A percentile compares a stretch with the other conserved stretches of the same genome.
Conservation (phyloP, 2,797 vertebrate genomes). For the Urosaurus nigricauda region DNA sequence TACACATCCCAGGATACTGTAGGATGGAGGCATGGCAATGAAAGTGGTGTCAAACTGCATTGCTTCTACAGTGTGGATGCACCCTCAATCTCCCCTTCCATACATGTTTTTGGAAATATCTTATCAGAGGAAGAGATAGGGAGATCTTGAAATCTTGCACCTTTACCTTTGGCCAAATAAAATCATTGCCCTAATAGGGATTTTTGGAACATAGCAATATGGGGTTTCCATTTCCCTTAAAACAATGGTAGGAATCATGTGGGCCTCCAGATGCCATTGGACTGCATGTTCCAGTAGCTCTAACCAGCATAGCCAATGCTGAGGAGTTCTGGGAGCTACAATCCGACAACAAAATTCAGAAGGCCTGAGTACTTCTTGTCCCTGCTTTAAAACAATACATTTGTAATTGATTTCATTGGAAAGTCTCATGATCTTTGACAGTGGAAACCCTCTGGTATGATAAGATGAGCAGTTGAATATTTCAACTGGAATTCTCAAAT, state of each 20-base stretch:
- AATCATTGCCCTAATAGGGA: not conserved
- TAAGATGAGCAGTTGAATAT: not conserved
- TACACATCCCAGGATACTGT: no score
- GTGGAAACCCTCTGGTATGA: not conserved
- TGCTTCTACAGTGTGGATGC: no score
- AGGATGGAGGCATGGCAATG: no score
- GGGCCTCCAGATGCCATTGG: no score
- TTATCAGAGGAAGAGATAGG: not conserved
- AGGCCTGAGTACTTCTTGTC: no score
- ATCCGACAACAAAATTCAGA: no score
- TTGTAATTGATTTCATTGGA: not conserved
- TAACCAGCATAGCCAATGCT: no score
- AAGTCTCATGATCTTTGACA: not conserved
- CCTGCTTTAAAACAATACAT: not conserved
- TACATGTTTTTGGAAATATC: not conserved
- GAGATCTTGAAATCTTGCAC: not conserved
- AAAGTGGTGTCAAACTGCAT: no score
- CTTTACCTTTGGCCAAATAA: no score
- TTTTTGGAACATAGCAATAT: not conserved
- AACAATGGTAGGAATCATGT: no score
- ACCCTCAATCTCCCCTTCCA: not conserved
- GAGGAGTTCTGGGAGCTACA: no score
- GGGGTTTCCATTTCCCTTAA: not conserved
- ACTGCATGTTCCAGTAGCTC: no score
- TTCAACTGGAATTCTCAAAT: not conserved